Evolutionary conservation across 2,113 vertebrate species (phyloP).

Genomic region (Uropsilus gracilis): DNA sequence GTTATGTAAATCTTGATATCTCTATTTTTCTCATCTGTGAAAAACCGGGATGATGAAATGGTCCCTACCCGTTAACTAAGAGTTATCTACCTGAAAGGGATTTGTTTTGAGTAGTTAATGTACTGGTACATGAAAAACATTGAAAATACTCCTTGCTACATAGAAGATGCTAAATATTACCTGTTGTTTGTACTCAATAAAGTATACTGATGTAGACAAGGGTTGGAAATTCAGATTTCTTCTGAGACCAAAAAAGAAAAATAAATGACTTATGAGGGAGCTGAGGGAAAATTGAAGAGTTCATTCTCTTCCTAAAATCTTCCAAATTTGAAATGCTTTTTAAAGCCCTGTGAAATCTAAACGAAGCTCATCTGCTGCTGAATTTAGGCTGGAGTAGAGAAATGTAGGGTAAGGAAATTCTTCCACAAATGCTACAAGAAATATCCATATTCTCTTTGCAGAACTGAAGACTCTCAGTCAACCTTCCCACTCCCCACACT

Average conservation of each 20-base stretch:
- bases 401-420: background rate
- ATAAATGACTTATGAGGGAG: background rate
- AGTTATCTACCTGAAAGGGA: background rate
- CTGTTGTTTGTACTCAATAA: background rate
- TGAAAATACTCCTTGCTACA: background rate
- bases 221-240: background rate
- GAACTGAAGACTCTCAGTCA: background rate
- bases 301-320: background rate
- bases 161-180: background rate
- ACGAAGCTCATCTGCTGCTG: background rate
- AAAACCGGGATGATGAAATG: background rate
- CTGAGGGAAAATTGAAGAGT: background rate
- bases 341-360: constrained; percentile 44
- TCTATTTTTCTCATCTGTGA: background rate
- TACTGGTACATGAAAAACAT: background rate
- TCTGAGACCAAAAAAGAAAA: background rate
- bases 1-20: background rate
- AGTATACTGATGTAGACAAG: background rate
- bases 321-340: constrained; percentile 18
- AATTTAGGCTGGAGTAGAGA: background rate
- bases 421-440: background rate
- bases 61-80: background rate
- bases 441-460: background rate
- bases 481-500: no score
- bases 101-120: background rate